Percentiles rank a stretch among this genome's conserved stretches.
phyloP scores from a whole-genome alignment of 2,888 invertebrate genomes.

The Ennomos erosarius region DNA sequence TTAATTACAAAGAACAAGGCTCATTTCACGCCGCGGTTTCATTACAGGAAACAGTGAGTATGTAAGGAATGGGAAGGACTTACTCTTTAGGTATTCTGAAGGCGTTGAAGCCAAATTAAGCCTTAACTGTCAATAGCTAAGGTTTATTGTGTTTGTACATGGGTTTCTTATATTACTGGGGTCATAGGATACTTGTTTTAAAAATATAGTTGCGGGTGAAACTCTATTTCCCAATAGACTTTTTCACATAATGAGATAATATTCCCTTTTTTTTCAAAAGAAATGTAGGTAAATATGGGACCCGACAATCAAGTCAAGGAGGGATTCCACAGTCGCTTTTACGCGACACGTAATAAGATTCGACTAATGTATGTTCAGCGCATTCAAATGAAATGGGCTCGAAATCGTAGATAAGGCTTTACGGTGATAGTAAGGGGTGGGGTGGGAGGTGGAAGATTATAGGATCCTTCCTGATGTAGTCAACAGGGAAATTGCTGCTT shows the following conservation, averaged over 20 bases:
- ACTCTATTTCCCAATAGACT: too few species aligned
- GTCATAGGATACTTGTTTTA: too few species aligned
- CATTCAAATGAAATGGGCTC: conserved; percentile 81
- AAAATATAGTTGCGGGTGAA: too few species aligned
- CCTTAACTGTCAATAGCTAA: conserved; percentile 47
- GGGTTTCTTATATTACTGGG: too few species aligned
- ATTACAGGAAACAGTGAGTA: conserved; percentile 60
- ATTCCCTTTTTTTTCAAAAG: too few species aligned
- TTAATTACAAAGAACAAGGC: conserved; percentile 78
- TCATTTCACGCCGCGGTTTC: conserved; percentile 80
- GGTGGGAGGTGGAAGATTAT: conserved; percentile 32
- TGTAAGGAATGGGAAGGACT: conserved; percentile 37
- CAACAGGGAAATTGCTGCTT: conserved; percentile 17
- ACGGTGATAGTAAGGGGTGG: conserved; percentile 62
- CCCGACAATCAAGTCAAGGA: conserved; percentile 21
- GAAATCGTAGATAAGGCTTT: conserved; percentile 79
- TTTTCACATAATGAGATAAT: too few species aligned
- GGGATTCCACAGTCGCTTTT: conserved; percentile 34
- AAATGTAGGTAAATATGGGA: conserved; percentile 7
- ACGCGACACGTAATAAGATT: conserved; percentile 37
- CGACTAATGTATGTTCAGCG: conserved; percentile 63
- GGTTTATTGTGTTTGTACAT: conserved; percentile 11
- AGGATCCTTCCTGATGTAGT: conserved; percentile 39
- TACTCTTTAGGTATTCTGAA: conserved; percentile 28
- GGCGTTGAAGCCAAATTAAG: conserved; percentile 42